phyloP scores from a whole-genome alignment of 92 coral and sea anemone species.

The Parazoanthus swiftii region DNA sequence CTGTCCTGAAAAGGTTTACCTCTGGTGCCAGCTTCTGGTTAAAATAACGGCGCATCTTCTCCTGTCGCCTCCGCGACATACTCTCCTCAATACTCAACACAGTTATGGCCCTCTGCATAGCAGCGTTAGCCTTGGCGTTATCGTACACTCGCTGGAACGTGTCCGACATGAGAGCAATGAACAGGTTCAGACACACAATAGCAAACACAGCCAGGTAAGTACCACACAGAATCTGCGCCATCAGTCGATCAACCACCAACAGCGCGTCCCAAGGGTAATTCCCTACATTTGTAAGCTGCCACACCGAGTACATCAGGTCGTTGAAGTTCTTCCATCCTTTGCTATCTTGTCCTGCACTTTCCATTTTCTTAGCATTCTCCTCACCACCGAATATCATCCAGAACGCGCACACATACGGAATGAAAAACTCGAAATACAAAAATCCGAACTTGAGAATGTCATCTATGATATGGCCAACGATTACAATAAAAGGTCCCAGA shows the following conservation, averaged over 20 bases:
- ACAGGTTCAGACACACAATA: conserved; percentile 85
- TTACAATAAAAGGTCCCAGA: conserved; percentile 94
- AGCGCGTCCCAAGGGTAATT: conserved; percentile 95
- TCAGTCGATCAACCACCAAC: conserved; percentile 80
- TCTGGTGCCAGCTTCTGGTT: conserved; percentile 79
- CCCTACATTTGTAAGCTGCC: conserved; percentile 95
- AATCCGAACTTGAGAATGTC: conserved; percentile 90
- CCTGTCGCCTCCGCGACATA: conserved; percentile 73
- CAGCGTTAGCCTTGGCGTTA: conserved; percentile 96
- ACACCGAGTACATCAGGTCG: conserved; percentile 94
- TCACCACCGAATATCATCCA: conserved; percentile 95
- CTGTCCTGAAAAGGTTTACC: conserved; percentile 45
- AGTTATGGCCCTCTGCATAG: conserved; percentile 95
- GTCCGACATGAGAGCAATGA: conserved; percentile 99
- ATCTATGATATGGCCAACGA: conserved; percentile 92
- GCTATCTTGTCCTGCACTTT: conserved; percentile 49
- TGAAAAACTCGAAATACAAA: conserved; percentile 78
- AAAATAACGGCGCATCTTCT: conserved; percentile 60
- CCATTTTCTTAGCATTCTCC: conserved; percentile 79
- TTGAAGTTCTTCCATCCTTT: conserved; percentile 79
- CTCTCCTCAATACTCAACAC: conserved; percentile 81
- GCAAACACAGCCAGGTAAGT: conserved; percentile 93
- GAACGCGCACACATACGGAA: conserved; percentile 96
- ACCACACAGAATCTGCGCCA: conserved; percentile 98
- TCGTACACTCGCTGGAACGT: conserved; percentile 99